phyloP scores from a whole-genome alignment of 2,797 vertebrate species.

The Lindbergichthys nudifrons region DNA sequence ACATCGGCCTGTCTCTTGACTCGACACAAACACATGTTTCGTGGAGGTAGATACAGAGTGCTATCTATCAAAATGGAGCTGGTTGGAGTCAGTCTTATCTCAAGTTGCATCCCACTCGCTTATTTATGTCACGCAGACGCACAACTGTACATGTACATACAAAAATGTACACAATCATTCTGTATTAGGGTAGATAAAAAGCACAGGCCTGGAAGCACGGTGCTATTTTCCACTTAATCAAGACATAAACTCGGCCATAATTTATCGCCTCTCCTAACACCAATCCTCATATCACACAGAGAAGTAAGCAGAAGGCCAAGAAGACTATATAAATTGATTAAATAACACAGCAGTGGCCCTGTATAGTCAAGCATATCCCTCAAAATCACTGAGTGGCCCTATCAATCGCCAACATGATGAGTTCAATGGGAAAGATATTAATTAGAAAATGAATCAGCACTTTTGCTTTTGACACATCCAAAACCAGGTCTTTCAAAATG shows the following conservation, averaged over 20 bases:
- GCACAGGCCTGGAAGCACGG: conserved; percentile 12
- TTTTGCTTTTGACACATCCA: conserved; percentile 52
- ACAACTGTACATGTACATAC: conserved; percentile 24
- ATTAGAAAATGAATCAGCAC: conserved; percentile 74
- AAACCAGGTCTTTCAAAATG: conserved; percentile 45
- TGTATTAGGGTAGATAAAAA: conserved; percentile 52
- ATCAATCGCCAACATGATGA: conserved; percentile 52
- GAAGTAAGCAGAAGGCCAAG: conserved; percentile 52
- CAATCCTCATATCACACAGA: conserved; percentile 52
- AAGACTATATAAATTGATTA: conserved; percentile 65
- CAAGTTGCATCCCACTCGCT: conserved; percentile 44
- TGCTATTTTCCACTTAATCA: conserved; percentile 54
- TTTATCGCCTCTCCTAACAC: conserved; percentile 59
- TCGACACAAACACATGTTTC: conserved; percentile 78
- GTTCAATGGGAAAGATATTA: conserved; percentile 50
- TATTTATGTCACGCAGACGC: conserved; percentile 50
- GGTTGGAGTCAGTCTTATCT: conserved; percentile 61
- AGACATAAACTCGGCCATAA: conserved; percentile 51
- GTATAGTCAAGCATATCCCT: conserved; percentile 46
- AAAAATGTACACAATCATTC: conserved; percentile 23
- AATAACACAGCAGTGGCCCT: conserved; percentile 54
- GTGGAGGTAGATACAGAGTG: conserved; percentile 64
- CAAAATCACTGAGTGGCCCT: conserved; percentile 50
- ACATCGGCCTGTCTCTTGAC: conserved; percentile 69
- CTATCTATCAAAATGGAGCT: conserved; percentile 74